These are phyloP conservation scores for Lepisosteus osseus DNA, from an alignment of 2,113 vertebrate genomes.

Conservation along the genomic window DNA sequence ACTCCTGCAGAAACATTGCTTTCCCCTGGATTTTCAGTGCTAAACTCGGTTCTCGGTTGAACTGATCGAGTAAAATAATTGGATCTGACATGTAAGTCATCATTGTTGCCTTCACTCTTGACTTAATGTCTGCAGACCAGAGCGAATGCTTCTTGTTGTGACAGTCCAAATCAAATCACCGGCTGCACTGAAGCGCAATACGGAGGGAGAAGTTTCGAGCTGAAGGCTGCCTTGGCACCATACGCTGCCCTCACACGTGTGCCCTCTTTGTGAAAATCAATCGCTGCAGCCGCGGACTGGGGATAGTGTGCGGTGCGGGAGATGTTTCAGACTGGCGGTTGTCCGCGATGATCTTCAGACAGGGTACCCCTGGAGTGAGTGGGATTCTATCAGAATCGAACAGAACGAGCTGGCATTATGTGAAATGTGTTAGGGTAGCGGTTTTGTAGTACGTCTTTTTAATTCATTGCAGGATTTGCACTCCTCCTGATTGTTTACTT, in stretches of 20 bases:
- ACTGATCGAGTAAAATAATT: slow-evolving; percentile 8
- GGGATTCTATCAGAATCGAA: no score
- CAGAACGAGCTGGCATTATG: no score
- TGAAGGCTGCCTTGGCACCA: slow-evolving; percentile 21
- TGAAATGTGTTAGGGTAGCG: no score
- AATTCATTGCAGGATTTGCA: no score
- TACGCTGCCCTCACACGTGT: slow-evolving; percentile 31
- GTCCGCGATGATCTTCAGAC: neutral
- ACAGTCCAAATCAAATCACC: slow-evolving; percentile 32
- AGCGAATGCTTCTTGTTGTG: slow-evolving; percentile 18
- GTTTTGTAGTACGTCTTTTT: no score
- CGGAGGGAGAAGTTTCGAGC: neutral
- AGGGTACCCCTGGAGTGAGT: no score
- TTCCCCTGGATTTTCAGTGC: neutral
- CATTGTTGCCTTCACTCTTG: slow-evolving; percentile 16
- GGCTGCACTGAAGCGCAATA: slow-evolving; percentile 21
- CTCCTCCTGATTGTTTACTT: no score
- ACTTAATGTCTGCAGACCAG: slow-evolving; percentile 11
- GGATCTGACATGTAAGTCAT: slow-evolving; percentile 27
- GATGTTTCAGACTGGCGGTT: neutral
- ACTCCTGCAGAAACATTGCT: neutral
- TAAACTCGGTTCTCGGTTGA: slow-evolving; percentile 3
- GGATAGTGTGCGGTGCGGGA: neutral
- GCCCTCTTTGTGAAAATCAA: neutral
- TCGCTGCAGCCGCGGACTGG: neutral